Evolutionary conservation across 2,797 vertebrate species (phyloP).

Genomic region (Bradypodion ventrale): DNA sequence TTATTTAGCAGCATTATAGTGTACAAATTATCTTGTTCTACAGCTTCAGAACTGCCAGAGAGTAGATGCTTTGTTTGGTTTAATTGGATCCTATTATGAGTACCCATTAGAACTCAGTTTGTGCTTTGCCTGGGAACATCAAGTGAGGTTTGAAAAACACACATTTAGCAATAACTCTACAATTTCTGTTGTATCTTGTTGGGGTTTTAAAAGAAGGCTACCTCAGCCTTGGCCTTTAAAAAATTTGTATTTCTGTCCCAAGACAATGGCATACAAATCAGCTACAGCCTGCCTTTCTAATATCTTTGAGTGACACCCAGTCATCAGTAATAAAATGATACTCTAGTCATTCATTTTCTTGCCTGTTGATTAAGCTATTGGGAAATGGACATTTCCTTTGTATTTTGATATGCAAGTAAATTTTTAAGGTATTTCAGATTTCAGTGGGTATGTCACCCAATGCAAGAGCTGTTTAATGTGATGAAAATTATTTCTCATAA

Average conservation of each 20-base stretch:
- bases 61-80: background rate
- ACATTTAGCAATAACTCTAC: background rate
- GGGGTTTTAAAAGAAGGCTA: background rate
- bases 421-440: constrained; percentile 7
- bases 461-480: background rate
- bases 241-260: background rate
- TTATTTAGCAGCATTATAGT: background rate
- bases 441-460: background rate
- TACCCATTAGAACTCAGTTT: background rate
- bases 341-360: constrained; percentile 1
- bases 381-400: background rate
- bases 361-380: background rate
- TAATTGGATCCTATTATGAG: background rate
- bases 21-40: background rate
- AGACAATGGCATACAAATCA: background rate
- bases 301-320: background rate
- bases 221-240: background rate
- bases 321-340: constrained; percentile 2
- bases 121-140: background rate
- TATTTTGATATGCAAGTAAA: background rate
- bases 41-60: background rate
- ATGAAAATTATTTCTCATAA: background rate
- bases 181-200: background rate
- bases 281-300: background rate
- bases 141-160: background rate